Evolutionary conservation across 2,888 invertebrate species (phyloP).

Genomic region (Pseudococcus longispinus): DNA sequence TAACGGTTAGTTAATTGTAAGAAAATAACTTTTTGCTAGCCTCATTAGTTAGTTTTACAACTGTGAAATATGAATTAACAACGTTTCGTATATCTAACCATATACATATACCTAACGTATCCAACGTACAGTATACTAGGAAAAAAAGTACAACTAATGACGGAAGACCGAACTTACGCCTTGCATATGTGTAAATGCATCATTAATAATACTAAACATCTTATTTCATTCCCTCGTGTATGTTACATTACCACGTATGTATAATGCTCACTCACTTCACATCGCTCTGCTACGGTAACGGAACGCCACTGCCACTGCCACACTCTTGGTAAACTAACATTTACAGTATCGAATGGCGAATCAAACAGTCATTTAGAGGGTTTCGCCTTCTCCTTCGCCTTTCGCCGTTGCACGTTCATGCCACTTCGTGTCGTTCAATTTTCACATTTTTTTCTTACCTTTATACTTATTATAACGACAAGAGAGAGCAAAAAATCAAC

Average conservation of each 20-base stretch:
- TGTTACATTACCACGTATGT: neutral
- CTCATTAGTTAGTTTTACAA: constrained; percentile 57
- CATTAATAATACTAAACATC: constrained; percentile 55
- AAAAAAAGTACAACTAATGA: constrained; percentile 49
- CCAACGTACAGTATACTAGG: neutral
- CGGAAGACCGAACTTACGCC: constrained; percentile 52
- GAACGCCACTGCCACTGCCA: neutral
- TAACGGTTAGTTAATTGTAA: constrained; percentile 57
- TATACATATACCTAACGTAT: neutral
- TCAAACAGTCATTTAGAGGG: constrained; percentile 26
- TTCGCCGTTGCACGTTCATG: neutral
- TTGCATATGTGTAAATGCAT: constrained; percentile 54
- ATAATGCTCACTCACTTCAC: neutral
- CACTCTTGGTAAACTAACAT: neutral
- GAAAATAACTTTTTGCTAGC: constrained; percentile 56
- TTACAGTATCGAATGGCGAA: constrained; percentile 23
- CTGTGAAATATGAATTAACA: constrained; percentile 57
- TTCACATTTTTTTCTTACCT: neutral
- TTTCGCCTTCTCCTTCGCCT: neutral
- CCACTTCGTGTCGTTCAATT: constrained; percentile 15
- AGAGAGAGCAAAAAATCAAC: neutral
- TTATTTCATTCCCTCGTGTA: constrained; percentile 5
- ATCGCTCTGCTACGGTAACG: neutral
- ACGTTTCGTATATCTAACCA: constrained; percentile 39
- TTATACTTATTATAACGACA: neutral